Base-by-base conservation (phyloP, 2,113 vertebrate species). In the Podocnemis expansa region DNA sequence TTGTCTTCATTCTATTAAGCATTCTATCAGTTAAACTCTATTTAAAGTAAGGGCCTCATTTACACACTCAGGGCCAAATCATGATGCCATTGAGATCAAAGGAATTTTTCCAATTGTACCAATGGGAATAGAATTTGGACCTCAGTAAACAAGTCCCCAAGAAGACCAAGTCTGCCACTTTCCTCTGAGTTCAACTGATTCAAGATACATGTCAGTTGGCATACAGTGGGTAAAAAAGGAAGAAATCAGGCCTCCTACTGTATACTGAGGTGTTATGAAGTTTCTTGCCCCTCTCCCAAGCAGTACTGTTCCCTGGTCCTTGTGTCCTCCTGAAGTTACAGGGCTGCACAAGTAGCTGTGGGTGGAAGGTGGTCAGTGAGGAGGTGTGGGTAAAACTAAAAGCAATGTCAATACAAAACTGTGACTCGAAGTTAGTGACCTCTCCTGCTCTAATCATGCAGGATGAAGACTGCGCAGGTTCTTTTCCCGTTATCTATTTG, bases 1-100 rank as follows among this genome's bases (percentile, higher is more conserved):
- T 52, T 93, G 76, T 80, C 81, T 91, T 93, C 73, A 88, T 96
- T 70, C 89, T 95, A 93, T 80, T 95, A 78, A 93, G 93, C 56
- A 90, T 47, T 31, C 51, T 91, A 81, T 52, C 21, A 63, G 29
- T 88, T 88, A 91, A 89, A 45, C 9, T 83, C n/a, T 83, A 82
- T 78, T 84, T 84, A 94, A 94, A 51, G 79, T 56, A 96, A 96
- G 55, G 60, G 78, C 95, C 87, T 90, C 87, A 95, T 24, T 76
- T 31, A 93, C 49, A 67, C 0, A 76, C 11, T 52, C 49, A 45
- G 10, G 2, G 49, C 79, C 8, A 56, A 70, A 94, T 63, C 2
- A 43, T 14, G 34, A 94, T 89, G 14, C 13, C 31, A 76, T 7
- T 78, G 80, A 92, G 89, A 93, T 79, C 11, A 52, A 2, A 81